Base-by-base conservation (phyloP, 2,113 vertebrate genomes). In the Oophaga pumilio region DNA sequence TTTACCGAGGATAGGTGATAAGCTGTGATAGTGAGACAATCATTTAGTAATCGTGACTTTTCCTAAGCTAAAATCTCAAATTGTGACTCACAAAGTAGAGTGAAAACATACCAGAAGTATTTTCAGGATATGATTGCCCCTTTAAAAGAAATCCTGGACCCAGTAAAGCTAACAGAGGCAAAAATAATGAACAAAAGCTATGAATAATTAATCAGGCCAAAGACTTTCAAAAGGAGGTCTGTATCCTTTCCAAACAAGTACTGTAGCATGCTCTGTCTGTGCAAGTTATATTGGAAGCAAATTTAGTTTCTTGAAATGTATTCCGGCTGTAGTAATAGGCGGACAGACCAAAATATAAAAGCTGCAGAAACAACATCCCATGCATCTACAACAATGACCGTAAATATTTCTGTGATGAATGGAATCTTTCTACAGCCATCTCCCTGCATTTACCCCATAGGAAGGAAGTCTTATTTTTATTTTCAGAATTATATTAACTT, bases 191-290 rank as follows among this genome's bases (percentile, higher is more conserved):
- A 60, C 69, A 85, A 76, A 85, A 85, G 56, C 56, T 86, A 59
- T 53, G 74, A 77, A 85, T 85, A 85, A 59, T 85, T 84, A 73
- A 73, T 76, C 20, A 73, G 20, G 69, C 50, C 84, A 85, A 85
- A 43, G 59, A 64, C 71, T 76, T 85, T 86, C 17, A 86, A 78
- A 86, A 64, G 53, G 43, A 86, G 76, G 73, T 15, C 62, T 79
- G 85, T 86, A 57, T 86, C 74, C 73, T 52, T 86, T 86, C 84
- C 84, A 86, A 86, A 66, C 59, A 78, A 69, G 62, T 26, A 83
- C 81, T 64, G 76, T 78, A 69, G 76, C 79, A 26, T 17, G 43
- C 85, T 69, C 74, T 78, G 50, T 79, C 62, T 86, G 76, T 56
- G 17, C 50, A 22, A 86, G 76, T 26, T 18, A 33, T 69, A 79